Percentiles rank a stretch among this genome's conserved stretches.
phyloP scores from a whole-genome alignment of 2,888 invertebrate genomes.

The Steinernema hermaphroditum region DNA sequence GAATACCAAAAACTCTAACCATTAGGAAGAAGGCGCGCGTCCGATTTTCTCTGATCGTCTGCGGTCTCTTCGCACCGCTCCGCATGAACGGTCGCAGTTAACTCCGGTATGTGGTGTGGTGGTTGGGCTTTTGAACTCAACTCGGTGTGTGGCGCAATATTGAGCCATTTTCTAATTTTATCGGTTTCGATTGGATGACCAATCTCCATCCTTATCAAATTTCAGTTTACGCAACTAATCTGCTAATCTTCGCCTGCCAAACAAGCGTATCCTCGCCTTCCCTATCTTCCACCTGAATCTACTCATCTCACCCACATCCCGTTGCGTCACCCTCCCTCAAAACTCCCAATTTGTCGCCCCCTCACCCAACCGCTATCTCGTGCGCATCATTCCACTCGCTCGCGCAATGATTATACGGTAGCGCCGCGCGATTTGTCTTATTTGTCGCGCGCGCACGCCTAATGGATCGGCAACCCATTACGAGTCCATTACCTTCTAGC shows the following conservation, averaged over 20 bases:
- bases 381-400: constrained; percentile 5
- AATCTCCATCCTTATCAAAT: background rate
- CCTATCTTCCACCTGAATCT: constrained; percentile 21
- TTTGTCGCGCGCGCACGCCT: constrained; percentile 9
- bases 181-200: background rate
- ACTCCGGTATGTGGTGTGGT: too few species aligned
- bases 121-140: too few species aligned
- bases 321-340: background rate
- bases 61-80: too few species aligned
- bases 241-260: background rate
- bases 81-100: too few species aligned
- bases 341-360: constrained; percentile 15
- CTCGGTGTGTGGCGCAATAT: too few species aligned
- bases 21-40: too few species aligned
- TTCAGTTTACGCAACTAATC: background rate
- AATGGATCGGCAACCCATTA: constrained; percentile 6
- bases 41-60: too few species aligned
- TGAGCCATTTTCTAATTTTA: too few species aligned
- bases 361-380: background rate
- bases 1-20: too few species aligned
- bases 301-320: background rate
- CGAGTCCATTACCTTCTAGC: constrained; percentile 27
- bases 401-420: constrained; percentile 26
- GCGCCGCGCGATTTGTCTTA: constrained; percentile 25
- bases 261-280: constrained; percentile 4